These are phyloP conservation scores for Pterostichus niger DNA, from an alignment of 2,888 invertebrate genomes.

Conservation along the genomic window DNA sequence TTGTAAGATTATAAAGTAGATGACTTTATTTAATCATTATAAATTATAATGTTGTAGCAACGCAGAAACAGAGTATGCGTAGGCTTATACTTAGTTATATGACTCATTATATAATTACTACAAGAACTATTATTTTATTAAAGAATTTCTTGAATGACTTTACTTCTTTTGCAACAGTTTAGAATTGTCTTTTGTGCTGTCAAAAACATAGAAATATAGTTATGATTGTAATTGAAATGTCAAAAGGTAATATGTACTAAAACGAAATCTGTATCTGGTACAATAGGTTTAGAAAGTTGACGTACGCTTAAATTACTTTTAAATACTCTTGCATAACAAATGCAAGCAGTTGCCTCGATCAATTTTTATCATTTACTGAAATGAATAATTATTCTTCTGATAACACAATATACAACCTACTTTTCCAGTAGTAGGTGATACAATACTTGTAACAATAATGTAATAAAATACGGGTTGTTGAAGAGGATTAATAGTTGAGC, in stretches of 20 bases:
- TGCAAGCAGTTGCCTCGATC: slow-evolving; percentile 13
- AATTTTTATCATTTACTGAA: slow-evolving; percentile 29
- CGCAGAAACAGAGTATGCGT: neutral
- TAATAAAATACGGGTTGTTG: too few relatives aligned
- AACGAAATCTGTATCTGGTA: slow-evolving; percentile 19
- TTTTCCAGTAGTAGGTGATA: neutral
- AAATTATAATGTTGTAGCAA: neutral
- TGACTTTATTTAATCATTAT: neutral
- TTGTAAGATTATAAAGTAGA: too few relatives aligned
- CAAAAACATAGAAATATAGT: slow-evolving; percentile 1
- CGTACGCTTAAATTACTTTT: slow-evolving; percentile 34
- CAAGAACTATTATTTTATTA: neutral
- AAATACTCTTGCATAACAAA: slow-evolving; percentile 35
- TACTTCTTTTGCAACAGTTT: neutral
- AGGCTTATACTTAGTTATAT: neutral
- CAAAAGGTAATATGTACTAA: slow-evolving; percentile 14
- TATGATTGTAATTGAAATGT: slow-evolving; percentile 3
- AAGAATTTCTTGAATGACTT: neutral
- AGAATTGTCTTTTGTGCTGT: slow-evolving; percentile 9
- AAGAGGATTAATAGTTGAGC: too few relatives aligned
- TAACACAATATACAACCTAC: slow-evolving; percentile 3
- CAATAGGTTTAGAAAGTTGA: slow-evolving; percentile 42
- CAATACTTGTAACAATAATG: too few relatives aligned
- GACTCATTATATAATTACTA: neutral
- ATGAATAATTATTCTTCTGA: slow-evolving; percentile 15